These are phyloP conservation scores for Metridium senile DNA, from an alignment of 92 coral and sea anemone genomes.

Conservation along the genomic window DNA sequence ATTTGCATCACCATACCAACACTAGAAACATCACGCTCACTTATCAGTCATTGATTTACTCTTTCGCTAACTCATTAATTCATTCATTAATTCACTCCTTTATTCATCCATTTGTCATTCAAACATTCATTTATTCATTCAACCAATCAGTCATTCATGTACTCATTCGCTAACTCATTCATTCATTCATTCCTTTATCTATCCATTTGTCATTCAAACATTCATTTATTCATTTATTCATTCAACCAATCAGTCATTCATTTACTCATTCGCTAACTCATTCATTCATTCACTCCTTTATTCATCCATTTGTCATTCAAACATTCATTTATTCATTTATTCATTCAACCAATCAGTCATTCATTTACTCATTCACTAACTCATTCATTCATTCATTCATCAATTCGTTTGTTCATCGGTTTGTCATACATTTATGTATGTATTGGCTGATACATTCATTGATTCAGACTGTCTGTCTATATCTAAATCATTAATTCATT, in stretches of 20 bases:
- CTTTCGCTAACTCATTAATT: neutral
- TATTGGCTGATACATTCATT: too few species aligned
- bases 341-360: neutral
- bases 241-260: neutral
- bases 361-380: too few species aligned
- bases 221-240: neutral
- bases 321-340: neutral
- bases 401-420: too few species aligned
- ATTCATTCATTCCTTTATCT: neutral
- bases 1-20: too few species aligned
- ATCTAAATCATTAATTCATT: too few species aligned
- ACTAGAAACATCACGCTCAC: too few species aligned
- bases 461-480: too few species aligned
- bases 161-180: neutral
- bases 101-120: neutral
- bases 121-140: neutral
- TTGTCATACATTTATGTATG: too few species aligned
- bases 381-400: neutral
- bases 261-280: neutral
- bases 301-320: neutral
- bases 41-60: neutral
- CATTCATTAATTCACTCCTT: neutral
- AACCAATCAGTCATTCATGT: neutral
- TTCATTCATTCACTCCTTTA: neutral
- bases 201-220: too few species aligned